phyloP scores from a whole-genome alignment of 2,113 vertebrate genomes.

The Festucalex cinctus region DNA sequence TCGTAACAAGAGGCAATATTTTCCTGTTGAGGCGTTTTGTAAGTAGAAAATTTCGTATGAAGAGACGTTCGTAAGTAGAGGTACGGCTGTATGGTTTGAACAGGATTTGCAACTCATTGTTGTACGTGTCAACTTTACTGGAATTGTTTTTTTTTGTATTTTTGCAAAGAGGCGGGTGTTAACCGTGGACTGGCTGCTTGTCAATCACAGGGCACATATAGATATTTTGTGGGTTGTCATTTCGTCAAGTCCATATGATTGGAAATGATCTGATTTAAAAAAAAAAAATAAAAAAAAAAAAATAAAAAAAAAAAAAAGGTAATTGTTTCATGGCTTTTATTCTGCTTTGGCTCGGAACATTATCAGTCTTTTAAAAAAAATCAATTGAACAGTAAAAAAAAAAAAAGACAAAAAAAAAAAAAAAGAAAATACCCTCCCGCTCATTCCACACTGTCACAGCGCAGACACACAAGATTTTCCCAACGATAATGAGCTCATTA shows the following conservation, averaged over 20 bases:
- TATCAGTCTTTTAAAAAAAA: constrained; percentile 25
- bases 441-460: constrained; percentile 24
- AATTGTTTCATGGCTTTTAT: not conserved
- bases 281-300: not conserved
- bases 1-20: no score
- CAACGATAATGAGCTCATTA: constrained; percentile 74
- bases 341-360: constrained; percentile 6
- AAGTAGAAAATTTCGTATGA: no score
- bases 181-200: not conserved
- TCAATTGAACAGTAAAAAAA: constrained; percentile 36
- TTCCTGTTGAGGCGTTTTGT: no score
- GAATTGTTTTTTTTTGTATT: no score
- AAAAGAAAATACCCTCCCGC: no score
- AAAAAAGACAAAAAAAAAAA: no score
- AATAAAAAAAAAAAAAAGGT: not conserved
- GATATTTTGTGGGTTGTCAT: not conserved
- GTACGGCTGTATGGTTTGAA: no score
- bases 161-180: no score
- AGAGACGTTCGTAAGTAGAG: no score
- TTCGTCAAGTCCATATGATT: constrained; percentile 1
- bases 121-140: no score
- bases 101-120: no score
- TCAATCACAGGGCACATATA: not conserved
- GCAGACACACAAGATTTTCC: constrained; percentile 18
- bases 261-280: not conserved